Base-by-base conservation (phyloP, 1,140 invertebrate species). In the Heliconius nattereri region DNA sequence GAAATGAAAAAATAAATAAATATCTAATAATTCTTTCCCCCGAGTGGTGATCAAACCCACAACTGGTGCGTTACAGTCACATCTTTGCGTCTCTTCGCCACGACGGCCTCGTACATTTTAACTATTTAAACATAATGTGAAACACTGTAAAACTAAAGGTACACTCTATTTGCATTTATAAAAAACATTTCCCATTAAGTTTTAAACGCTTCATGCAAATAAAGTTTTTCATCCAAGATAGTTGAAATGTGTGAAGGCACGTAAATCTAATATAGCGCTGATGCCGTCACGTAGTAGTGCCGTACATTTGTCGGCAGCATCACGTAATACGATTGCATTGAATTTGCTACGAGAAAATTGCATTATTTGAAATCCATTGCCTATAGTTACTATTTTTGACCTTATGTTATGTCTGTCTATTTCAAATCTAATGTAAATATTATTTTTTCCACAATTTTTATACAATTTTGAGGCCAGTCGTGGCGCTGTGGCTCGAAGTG, bases 341-440 rank as follows among this genome's bases (percentile, higher is more conserved):
- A 76, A 76, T 76, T 76, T 26, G 60, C 54, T 29, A 54, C 35
- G 60, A 70, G 75, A 76, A 76, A 76, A 76, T 76, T 76, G 75
- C 60, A 76, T 76, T 76, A 76, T 76, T 71, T 70, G 54, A 66
- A 76, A 76, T 76, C 75, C 70, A 76, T 76, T 76, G 60, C 60
- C 57, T 20, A 54, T 45, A 45, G 40, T 45, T 45, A 45, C 60
- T 26, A 40, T 71, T 16, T 35, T 20, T 70, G 13, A 37, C 71
- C 71, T 37, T 37, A 20, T 32, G 71, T 37, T 35, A 71, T 71
- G 32, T 20, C 32, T 71, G 19, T 23, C 19, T 71, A 3, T 66
- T 66, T 66, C 3, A 66, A 26, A n/a, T 66, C 1, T 1, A 60
- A 13, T 26, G 2, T 13, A 26, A 29, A 60, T 11, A 60, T 57